Conservation (phyloP, 92 coral and sea anemone genomes). For the Porites rus region DNA sequence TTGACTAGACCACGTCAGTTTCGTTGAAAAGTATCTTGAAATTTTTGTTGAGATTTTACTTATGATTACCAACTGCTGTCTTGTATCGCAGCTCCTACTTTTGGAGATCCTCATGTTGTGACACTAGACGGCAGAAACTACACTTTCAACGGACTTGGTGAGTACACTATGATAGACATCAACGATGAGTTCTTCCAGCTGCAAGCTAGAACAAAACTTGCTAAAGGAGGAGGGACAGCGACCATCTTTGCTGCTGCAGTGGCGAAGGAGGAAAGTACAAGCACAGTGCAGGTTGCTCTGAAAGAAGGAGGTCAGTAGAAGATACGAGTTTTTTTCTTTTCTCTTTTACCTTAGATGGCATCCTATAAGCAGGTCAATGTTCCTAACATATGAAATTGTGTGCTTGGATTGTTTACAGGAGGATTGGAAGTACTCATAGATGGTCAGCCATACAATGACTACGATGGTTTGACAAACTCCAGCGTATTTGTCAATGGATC, state of each 20-base stretch:
- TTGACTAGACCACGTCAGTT: no score
- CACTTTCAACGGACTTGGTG: slow-evolving; percentile 77
- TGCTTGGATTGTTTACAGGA: slow-evolving; percentile 9
- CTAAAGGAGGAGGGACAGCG: slow-evolving; percentile 71
- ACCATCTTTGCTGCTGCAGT: slow-evolving; percentile 74
- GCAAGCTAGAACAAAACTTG: slow-evolving; percentile 66
- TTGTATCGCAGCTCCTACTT: slow-evolving; percentile 46
- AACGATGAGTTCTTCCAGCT: slow-evolving; percentile 50
- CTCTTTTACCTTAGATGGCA: no score
- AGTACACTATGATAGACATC: slow-evolving; percentile 62
- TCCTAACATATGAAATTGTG: no score
- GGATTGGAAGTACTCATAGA: slow-evolving; percentile 53
- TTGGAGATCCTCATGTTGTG: slow-evolving; percentile 76
- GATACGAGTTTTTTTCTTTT: no score
- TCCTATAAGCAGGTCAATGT: no score
- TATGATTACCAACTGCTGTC: no score
- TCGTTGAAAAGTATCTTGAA: no score
- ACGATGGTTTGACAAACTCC: slow-evolving; percentile 37
- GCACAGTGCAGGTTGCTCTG: slow-evolving; percentile 53
- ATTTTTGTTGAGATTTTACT: no score
- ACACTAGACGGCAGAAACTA: slow-evolving; percentile 67
- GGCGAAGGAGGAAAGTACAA: slow-evolving; percentile 49
- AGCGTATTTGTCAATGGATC: slow-evolving; percentile 40
- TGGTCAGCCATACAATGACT: slow-evolving; percentile 33
- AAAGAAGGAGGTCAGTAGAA: slow-evolving; percentile 41